Conservation (phyloP, 2,888 invertebrate species). For the Epirrhoe tristata region DNA sequence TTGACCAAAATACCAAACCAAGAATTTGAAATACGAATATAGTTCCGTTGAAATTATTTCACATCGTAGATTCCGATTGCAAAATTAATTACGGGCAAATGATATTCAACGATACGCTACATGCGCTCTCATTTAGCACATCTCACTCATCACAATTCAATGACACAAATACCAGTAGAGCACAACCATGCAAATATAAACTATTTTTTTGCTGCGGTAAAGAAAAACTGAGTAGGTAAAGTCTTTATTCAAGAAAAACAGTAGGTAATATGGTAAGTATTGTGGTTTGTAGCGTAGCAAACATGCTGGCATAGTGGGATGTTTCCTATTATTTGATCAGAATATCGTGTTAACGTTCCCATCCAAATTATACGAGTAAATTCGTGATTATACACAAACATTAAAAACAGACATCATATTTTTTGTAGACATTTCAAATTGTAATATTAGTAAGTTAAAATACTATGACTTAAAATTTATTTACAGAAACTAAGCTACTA, state of each 20-base stretch:
- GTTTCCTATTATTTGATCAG: neutral
- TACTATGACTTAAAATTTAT: no score
- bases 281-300: neutral
- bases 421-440: no score
- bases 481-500: no score
- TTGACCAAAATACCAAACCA: no score
- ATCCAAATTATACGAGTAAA: no score
- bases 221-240: neutral
- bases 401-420: no score
- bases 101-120: slow-evolving; percentile 24
- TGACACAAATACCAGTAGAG: slow-evolving; percentile 43
- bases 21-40: no score
- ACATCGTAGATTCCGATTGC: slow-evolving; percentile 9
- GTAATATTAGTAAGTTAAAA: no score
- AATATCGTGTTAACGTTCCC: no score
- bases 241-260: neutral
- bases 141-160: slow-evolving; percentile 41
- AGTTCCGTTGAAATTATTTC: neutral
- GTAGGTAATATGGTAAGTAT: neutral
- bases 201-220: neutral
- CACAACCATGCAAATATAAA: slow-evolving; percentile 44
- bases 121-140: slow-evolving; percentile 27
- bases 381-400: no score
- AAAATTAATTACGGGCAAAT: slow-evolving; percentile 23
- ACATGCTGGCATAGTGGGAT: neutral